These are phyloP conservation scores for Coelopa frigida DNA, from an alignment of 1,140 invertebrate genomes.

Conservation along the genomic window DNA sequence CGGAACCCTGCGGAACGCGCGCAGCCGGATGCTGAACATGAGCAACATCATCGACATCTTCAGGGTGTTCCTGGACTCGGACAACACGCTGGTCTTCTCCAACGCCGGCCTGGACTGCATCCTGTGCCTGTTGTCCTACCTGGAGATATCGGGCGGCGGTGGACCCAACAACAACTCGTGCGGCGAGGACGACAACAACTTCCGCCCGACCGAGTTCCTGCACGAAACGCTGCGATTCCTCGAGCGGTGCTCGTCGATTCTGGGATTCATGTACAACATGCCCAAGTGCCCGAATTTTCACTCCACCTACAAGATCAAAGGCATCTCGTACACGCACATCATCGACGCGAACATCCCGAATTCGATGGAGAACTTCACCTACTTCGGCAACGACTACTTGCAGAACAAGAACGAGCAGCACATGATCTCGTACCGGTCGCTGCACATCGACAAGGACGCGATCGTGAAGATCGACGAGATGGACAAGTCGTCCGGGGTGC, in stretches of 20 bases:
- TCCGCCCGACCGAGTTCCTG: constrained; percentile 60
- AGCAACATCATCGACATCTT: constrained; percentile 83
- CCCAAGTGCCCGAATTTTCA: constrained; percentile 89
- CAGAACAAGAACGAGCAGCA: constrained; percentile 44
- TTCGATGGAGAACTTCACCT: constrained; percentile 57
- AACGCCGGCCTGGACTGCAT: constrained; percentile 92
- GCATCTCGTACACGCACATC: constrained; percentile 66
- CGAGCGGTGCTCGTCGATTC: constrained; percentile 74
- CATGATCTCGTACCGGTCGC: constrained; percentile 50
- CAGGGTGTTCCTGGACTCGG: constrained; percentile 82
- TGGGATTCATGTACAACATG: constrained; percentile 90
- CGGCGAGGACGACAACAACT: constrained; percentile 40
- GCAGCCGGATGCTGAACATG: constrained; percentile 52
- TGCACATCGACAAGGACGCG: constrained; percentile 50
- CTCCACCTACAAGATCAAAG: constrained; percentile 77
- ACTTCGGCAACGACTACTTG: constrained; percentile 43
- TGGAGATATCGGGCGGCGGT: constrained; percentile 46
- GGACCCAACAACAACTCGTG: constrained; percentile 39
- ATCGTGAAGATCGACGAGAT: constrained; percentile 55
- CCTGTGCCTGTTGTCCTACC: constrained; percentile 68
- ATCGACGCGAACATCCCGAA: constrained; percentile 83
- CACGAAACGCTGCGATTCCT: constrained; percentile 80
- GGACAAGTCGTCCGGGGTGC: constrained; percentile 74
- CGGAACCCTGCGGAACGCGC: constrained; percentile 77
- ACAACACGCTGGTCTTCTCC: constrained; percentile 86